Evolutionary conservation across 2,113 vertebrate genomes (phyloP), one percentile per base, ranked within the genome.

Genomic region (Varanus salvator): DNA sequence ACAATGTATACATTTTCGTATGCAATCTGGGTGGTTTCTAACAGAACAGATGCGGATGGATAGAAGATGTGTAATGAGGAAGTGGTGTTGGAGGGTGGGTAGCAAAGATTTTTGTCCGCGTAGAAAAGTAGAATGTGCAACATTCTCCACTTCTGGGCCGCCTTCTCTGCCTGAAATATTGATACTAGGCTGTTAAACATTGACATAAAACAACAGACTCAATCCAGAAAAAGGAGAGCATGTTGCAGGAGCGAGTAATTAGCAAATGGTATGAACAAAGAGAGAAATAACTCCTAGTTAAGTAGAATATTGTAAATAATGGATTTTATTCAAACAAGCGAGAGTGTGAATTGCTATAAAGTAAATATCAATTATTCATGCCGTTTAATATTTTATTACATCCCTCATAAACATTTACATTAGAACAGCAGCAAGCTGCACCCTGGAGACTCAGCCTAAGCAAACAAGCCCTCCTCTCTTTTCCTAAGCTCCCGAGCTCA

Each of bases 301-400:
- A 96, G 95, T 93, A 95, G 89, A 96, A 96, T 96, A 97, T 93
- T 95, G 92, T 97, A 97, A 97, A 97, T 97, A 97, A 96, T 97
- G 95, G 93, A 97, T 97, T 97, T 96, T 97, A 97, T 96, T 97
- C 95, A 97, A 97, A 97, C 93, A 97, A 95, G 94, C 92, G 96
- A 95, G 92, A 92, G 94, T 94, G 92, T 81, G 95, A 95, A 96
- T 97, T 96, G 96, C 94, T 96, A 95, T 96, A 96, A 97, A 96
- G 93, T 96, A 97, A 97, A 95, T 92, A 97, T 97, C 90, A 97
- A 96, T 97, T 97, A 97, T 97, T 96, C 78, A 97, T 96, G 94
- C 83, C 92, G 92, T 96, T 97, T 96, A 97, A 97, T 97, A 97
- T 97, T 97, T 97, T 96, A 97, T 97, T 95, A 93, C 90, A 94